phyloP scores from a whole-genome alignment of 2,888 invertebrate species.

The Rhamnusium bicolor region DNA sequence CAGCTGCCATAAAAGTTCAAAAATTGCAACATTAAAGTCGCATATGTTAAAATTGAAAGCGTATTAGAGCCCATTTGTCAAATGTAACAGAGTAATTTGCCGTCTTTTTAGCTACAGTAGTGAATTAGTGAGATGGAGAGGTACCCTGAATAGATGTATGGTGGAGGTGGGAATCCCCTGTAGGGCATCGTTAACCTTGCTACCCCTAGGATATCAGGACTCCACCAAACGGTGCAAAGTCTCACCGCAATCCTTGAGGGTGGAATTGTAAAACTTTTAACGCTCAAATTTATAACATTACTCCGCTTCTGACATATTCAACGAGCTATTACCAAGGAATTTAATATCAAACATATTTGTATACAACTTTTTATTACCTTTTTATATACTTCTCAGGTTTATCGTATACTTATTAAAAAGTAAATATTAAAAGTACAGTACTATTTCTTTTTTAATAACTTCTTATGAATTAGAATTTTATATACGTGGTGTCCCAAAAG shows the following conservation, averaged over 20 bases:
- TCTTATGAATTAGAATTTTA: no score
- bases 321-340: slow-evolving; percentile 25
- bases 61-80: slow-evolving; percentile 45
- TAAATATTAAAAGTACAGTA: no score
- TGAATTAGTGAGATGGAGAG: slow-evolving; percentile 40
- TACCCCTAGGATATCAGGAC: slow-evolving; percentile 30
- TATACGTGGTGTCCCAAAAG: no score
- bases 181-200: slow-evolving; percentile 37
- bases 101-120: slow-evolving; percentile 37
- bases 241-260: slow-evolving; percentile 33
- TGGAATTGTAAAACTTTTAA: slow-evolving; percentile 40
- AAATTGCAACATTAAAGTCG: slow-evolving; percentile 24
- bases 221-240: slow-evolving; percentile 26
- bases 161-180: slow-evolving; percentile 34
- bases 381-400: slow-evolving; percentile 11
- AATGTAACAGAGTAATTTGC: slow-evolving; percentile 43
- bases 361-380: slow-evolving; percentile 13
- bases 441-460: no score
- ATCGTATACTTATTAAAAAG: background rate
- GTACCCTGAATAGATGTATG: slow-evolving; percentile 32
- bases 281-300: slow-evolving; percentile 28
- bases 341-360: slow-evolving; percentile 26
- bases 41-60: slow-evolving; percentile 43
- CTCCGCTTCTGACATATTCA: slow-evolving; percentile 11
- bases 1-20: slow-evolving; percentile 12